phyloP scores from a whole-genome alignment of 1,140 invertebrate genomes.

The Bradysia coprophila region DNA sequence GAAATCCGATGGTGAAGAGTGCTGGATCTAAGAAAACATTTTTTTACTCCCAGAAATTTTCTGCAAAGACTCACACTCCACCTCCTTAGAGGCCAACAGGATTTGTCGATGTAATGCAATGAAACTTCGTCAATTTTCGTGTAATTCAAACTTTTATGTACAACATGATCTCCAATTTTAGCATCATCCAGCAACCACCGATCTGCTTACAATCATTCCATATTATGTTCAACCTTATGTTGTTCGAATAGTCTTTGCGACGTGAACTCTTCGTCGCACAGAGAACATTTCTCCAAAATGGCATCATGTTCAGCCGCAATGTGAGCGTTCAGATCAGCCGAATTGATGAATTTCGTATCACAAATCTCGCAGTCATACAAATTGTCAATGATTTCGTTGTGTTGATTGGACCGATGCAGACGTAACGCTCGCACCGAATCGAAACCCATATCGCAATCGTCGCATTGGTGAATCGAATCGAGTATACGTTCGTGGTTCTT shows the following conservation, averaged over 20 bases:
- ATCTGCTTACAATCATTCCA: too few relatives aligned
- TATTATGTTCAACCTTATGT: constrained; percentile 3
- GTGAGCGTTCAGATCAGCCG: constrained; percentile 1
- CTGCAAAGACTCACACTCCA: too few relatives aligned
- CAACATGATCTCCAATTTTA: too few relatives aligned
- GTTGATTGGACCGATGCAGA: constrained; percentile 2
- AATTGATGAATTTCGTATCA: background rate
- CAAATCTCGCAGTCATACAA: constrained; percentile 4
- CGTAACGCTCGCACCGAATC: background rate
- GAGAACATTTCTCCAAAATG: background rate
- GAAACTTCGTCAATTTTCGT: too few relatives aligned
- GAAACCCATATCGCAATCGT: constrained; percentile 1
- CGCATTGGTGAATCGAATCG: background rate
- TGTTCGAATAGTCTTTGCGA: constrained; percentile 2
- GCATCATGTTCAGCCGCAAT: background rate
- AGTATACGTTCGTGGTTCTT: constrained; percentile 3
- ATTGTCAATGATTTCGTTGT: constrained; percentile 2
- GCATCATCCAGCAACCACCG: too few relatives aligned
- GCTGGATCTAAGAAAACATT: too few relatives aligned
- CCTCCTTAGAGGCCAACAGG: too few relatives aligned
- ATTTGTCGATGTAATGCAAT: too few relatives aligned
- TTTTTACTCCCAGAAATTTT: too few relatives aligned
- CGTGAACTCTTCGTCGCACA: background rate
- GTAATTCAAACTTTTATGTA: too few relatives aligned
- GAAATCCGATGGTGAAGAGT: too few relatives aligned